Evolutionary conservation across 2,113 vertebrate species (phyloP), one percentile per base, ranked within the genome.

Genomic region (Protobothrops flavoviridis): DNA sequence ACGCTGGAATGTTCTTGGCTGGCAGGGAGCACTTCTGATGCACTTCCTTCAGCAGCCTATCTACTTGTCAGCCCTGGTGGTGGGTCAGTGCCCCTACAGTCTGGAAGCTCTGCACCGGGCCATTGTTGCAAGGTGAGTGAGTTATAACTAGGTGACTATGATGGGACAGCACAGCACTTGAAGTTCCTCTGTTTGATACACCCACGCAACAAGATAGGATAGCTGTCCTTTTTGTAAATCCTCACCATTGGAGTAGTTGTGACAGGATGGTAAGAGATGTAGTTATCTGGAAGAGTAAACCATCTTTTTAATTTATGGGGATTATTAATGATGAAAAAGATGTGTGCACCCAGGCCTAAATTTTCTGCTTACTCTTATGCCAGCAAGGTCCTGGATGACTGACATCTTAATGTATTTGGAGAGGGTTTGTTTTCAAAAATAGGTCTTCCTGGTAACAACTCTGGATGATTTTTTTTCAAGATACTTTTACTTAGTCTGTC

Each of bases 1-100:
- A 55, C 98, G 98, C 52, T 99, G 99, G 99, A 98, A 97, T 0
- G 98, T 98, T 59, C 96, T 99, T 1, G 99, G 99, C 26, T 98
- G 98, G 96, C 99, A 99, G 93, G 99, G 99, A 0, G 99, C 99
- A 6, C 98, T 99, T 90, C 96, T 99, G 93, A 98, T 98, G 97
- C 99, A 99, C 95, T 99, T 98, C 96, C 97, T 99, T 23, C 98
- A 99, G 94, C 96, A 96, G 93, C 98, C 98, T 0, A 85, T 99
- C 56, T 99, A 99, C 96, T 96, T 99, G 94, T 98, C 97, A 4
- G 97, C 98, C 0, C 0, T 99, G 91, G 92, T 99, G 94, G 98
- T 99, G 85, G 99, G 88, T 48, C 98, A 97, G 95, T 99, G 99
- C 96, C 98, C 98, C 0, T 99, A 98, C 90, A 99, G 98, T 94